These are phyloP conservation scores for Ceratina calcarata DNA, from an alignment of 1,140 invertebrate genomes.

Conservation along the genomic window DNA sequence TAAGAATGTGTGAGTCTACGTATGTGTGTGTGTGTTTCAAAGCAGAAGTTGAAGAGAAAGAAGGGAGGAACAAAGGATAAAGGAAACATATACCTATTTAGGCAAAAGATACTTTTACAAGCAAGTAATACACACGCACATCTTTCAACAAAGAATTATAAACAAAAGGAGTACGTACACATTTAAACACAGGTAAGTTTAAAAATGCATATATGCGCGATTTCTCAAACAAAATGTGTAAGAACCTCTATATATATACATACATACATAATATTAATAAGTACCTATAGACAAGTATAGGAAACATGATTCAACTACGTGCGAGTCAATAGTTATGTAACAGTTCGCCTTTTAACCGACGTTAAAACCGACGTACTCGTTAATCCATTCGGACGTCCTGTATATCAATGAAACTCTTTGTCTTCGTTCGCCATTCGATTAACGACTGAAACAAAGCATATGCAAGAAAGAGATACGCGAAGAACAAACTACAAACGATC, in stretches of 20 bases:
- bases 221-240: slow-evolving; percentile 19
- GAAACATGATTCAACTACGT: slow-evolving; percentile 65
- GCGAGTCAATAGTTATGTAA: slow-evolving; percentile 76
- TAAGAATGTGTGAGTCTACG: neutral
- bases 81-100: slow-evolving; percentile 21
- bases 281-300: slow-evolving; percentile 58
- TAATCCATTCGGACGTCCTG: slow-evolving; percentile 79
- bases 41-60: neutral
- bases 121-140: slow-evolving; percentile 59
- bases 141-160: slow-evolving; percentile 38
- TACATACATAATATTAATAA: slow-evolving; percentile 53
- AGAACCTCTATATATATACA: neutral
- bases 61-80: neutral
- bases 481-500: neutral
- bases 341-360: slow-evolving; percentile 69
- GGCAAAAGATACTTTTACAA: slow-evolving; percentile 30
- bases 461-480: neutral
- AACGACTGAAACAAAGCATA: neutral
- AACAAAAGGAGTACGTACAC: slow-evolving; percentile 19
- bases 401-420: slow-evolving; percentile 42
- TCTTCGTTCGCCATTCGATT: slow-evolving; percentile 38
- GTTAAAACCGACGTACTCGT: slow-evolving; percentile 61
- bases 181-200: slow-evolving; percentile 43
- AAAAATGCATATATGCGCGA: slow-evolving; percentile 21
- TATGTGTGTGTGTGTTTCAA: neutral